Evolutionary conservation across 2,113 vertebrate genomes (phyloP).

Genomic region (Scalopus aquaticus): DNA sequence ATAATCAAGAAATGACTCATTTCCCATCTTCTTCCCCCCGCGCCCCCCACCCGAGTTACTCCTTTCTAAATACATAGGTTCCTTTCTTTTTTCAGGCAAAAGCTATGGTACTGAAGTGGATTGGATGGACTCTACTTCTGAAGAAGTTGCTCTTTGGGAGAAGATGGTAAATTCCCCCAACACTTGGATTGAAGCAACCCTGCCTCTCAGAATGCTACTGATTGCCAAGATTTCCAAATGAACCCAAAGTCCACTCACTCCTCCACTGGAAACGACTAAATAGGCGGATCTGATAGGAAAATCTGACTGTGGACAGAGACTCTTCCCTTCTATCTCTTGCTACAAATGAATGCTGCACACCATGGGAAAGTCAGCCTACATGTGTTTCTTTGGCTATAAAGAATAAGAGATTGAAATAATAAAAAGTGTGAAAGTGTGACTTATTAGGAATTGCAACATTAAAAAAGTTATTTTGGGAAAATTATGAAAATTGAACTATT

Average conservation of each 20-base stretch:
- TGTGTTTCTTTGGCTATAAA: constrained; percentile 25
- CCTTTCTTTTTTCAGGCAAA: constrained; percentile 85
- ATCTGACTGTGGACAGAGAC: background rate
- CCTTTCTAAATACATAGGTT: constrained; percentile 36
- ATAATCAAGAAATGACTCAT: background rate
- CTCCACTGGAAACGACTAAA: background rate
- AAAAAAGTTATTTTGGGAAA: constrained; percentile 41
- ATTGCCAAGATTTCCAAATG: constrained; percentile 90
- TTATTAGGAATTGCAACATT: background rate
- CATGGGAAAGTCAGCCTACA: constrained; percentile 25
- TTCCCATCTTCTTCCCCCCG: too few species aligned
- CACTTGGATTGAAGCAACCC: constrained; percentile 92
- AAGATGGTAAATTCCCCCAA: constrained; percentile 91
- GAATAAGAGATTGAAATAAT: constrained; percentile 9
- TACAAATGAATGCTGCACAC: background rate
- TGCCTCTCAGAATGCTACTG: constrained; percentile 93
- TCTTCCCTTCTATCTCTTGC: background rate
- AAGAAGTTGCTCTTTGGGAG: constrained; percentile 91
- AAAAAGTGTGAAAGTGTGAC: background rate
- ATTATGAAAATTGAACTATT: background rate
- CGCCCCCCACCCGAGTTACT: background rate
- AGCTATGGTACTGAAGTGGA: constrained; percentile 91
- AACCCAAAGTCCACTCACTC: constrained; percentile 22
- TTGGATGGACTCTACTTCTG: constrained; percentile 96
- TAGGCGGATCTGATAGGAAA: background rate